Conservation (phyloP, 2,113 vertebrate genomes). For the Colossoma macropomum region DNA sequence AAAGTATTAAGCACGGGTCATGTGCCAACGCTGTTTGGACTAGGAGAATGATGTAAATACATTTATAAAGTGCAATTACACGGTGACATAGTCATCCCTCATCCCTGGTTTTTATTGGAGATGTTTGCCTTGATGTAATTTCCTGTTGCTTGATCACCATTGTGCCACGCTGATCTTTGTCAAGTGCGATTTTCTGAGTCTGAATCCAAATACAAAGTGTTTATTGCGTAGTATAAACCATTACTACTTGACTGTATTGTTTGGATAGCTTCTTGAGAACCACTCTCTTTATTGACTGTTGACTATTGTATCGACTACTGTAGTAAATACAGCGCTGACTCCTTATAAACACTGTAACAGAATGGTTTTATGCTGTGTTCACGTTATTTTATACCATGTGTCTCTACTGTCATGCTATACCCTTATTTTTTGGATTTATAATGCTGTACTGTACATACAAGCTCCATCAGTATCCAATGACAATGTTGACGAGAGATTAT, state of each 20-base stretch:
- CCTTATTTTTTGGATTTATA: slow-evolving; percentile 14
- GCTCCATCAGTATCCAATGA: slow-evolving; percentile 14
- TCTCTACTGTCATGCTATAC: slow-evolving; percentile 26
- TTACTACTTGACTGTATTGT: slow-evolving; percentile 9
- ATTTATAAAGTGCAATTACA: slow-evolving; percentile 75
- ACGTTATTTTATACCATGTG: slow-evolving; percentile 55
- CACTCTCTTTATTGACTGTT: slow-evolving; percentile 23
- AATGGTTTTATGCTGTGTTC: slow-evolving; percentile 17
- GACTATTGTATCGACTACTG: background rate
- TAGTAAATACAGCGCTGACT: slow-evolving; percentile 12
- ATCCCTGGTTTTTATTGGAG: slow-evolving; percentile 50
- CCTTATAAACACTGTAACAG: slow-evolving; percentile 44
- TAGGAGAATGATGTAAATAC: slow-evolving; percentile 62
- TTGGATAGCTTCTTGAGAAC: slow-evolving; percentile 27
- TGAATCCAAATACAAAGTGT: slow-evolving; percentile 57
- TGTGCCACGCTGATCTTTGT: slow-evolving; percentile 72
- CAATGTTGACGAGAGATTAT: slow-evolving; percentile 31
- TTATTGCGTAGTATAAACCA: slow-evolving; percentile 41
- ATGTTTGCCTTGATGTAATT: slow-evolving; percentile 38
- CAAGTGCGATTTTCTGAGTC: slow-evolving; percentile 48
- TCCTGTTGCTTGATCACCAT: slow-evolving; percentile 62
- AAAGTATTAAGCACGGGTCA: slow-evolving; percentile 61
- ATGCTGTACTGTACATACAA: slow-evolving; percentile 34
- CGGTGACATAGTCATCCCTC: slow-evolving; percentile 53
- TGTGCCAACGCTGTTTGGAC: slow-evolving; percentile 51